Evolutionary conservation across 2,797 vertebrate genomes (phyloP).

Genomic region (Hipposideros larvatus): DNA sequence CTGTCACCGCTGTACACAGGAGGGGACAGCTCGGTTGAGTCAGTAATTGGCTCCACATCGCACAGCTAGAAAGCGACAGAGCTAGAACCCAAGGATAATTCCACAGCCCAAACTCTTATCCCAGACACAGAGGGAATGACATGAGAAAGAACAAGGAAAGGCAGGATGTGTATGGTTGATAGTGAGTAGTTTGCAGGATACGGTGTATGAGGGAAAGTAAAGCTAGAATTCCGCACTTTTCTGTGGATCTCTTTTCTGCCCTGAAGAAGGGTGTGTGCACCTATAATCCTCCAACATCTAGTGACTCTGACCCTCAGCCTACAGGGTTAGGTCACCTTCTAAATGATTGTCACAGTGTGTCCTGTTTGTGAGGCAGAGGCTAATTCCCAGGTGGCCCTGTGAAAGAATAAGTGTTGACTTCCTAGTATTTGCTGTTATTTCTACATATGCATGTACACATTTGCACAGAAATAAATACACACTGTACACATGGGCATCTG

Average conservation of each 20-base stretch:
- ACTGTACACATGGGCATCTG: slow-evolving; percentile 65
- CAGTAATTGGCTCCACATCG: background rate
- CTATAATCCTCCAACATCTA: background rate
- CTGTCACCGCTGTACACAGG: background rate
- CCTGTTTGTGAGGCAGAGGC: background rate
- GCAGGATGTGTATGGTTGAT: rapidly evolving
- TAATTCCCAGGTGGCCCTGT: slow-evolving; percentile 50
- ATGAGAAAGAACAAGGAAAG: background rate
- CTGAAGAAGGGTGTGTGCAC: background rate
- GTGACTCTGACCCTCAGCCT: background rate
- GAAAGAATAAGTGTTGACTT: slow-evolving; percentile 59
- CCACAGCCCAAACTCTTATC: background rate
- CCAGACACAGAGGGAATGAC: background rate
- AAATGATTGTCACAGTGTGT: background rate
- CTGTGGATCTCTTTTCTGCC: background rate
- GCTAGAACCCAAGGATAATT: background rate
- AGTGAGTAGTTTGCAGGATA: background rate
- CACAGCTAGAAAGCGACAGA: background rate
- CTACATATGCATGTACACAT: slow-evolving; percentile 72
- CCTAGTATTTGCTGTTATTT: slow-evolving; percentile 69
- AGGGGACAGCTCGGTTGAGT: background rate
- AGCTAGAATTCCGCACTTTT: background rate
- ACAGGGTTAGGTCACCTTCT: background rate
- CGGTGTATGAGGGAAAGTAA: background rate
- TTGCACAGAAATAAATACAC: slow-evolving; percentile 70